Evolutionary conservation across 2,113 vertebrate genomes (phyloP), one percentile per base, ranked within the genome.

Genomic region (Leptodactylus fuscus): DNA sequence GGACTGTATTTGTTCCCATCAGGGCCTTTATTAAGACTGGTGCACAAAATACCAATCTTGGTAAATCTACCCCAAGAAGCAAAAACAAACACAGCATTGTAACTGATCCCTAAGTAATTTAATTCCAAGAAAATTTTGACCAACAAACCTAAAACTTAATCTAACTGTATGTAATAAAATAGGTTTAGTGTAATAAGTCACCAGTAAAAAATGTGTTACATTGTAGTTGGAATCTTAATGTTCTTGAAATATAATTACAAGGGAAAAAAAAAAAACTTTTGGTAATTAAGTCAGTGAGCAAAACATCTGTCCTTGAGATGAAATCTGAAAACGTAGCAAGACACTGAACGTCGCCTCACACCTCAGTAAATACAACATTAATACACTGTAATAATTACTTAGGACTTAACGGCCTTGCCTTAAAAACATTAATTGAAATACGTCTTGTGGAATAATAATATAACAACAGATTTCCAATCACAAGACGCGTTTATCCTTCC

Each of bases 201-300:
- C 32, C 29, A 36, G 29, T 67, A 67, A 67, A 67, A 67, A 34
- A 67, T 16, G 34, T 36, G 29, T 67, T 67, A 67, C 62, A 32
- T 9, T 36, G 32, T 67, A 6, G 15, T 34, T 2, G 12, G 29
- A 67, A 67, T 67, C 62, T 67, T 67, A 67, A 67, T 67, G 62
- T 20, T 67, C 62, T 67, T 67, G 62, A 67, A 34, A 67, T 67
- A 67, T 67, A 67, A 67, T 67, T 67, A 67, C 62, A 67, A 27
- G 58, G 8, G 2, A 67, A 58, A 58, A 58, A 55, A 67, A 65
- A 67, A 67, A 16, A 67, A 36, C 62, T 67, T 34, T 67, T 67
- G 29, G 62, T 67, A 67, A 67, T 67, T 67, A 67, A 67, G 32
- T 67, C 62, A 34, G 16, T 34, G 32, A 18, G 62, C 62, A 34